Evolutionary conservation across 1,140 invertebrate species (phyloP), one percentile per base, ranked within the genome.

Genomic region (Brachionus rotundiformis): DNA sequence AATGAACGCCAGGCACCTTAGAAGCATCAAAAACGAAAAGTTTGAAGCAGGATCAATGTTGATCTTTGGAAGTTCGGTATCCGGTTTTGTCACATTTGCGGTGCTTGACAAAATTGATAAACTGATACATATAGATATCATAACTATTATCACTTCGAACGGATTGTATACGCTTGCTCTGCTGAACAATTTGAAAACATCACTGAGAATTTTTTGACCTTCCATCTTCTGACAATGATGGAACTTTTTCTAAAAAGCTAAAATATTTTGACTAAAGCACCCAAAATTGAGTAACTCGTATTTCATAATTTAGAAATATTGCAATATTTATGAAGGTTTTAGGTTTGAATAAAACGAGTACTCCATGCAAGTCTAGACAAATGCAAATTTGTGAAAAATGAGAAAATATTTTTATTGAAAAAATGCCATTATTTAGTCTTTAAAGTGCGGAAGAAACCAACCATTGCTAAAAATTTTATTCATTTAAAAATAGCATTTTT

Each of bases 91-190:
- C 3, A 73, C 68, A 44, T 27, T 11, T 13, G 23, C 27, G 41
- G 68, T 19, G 27, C n/a, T 41, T 8, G 76, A 79, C 29, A 54
- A 79, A 31, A 79, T 36, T 29, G 76, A 79, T 29, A 54, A 11
- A 54, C 76, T 79, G n/a, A 59, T 79, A 19, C 47, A 59, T 13
- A 63, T 79, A 11, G 59, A 79, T 39, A 59, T 79, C 76, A 63
- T 79, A 4, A 79, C 25, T 8, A 79, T 79, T 19, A 79, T 79
- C 0, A 59, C 47, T 29, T 79, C 76, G 25, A 79, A 59, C 13
- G 76, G 59, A 39, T 63, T 79, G 19, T 54, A 19, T 39, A 79
- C 76, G 27, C 76, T 59, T 3, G 59, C 31, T 19, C 76, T 23
- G 27, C 76, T 79, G 27, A 59, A 79, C 19, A 79, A 39, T 31